These are phyloP conservation scores for Lagorchestes hirsutus DNA, from an alignment of 2,797 vertebrate genomes.

Conservation along the genomic window DNA sequence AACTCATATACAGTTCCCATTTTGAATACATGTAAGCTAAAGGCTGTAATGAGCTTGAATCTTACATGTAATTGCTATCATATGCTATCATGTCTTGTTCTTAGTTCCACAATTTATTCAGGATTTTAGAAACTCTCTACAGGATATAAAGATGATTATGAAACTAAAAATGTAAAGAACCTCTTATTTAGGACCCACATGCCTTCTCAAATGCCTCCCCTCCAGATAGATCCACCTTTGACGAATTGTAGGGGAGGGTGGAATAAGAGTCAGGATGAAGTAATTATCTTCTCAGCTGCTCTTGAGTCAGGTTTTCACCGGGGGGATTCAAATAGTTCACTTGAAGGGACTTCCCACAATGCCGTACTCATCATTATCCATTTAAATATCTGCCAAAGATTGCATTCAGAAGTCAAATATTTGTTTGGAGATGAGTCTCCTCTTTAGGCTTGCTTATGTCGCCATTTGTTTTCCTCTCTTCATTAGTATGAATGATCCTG, in stretches of 20 bases:
- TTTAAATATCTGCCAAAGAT: not conserved
- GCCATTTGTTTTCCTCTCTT: not conserved
- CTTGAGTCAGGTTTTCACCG: not conserved
- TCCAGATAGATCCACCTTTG: not conserved
- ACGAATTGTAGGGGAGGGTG: not conserved
- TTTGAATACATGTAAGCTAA: not conserved
- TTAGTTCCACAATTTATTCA: not conserved
- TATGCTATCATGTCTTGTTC: not conserved
- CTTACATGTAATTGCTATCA: not conserved
- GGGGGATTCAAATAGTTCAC: not conserved
- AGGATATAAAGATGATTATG: not conserved
- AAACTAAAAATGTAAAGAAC: not conserved
- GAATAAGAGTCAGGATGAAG: not conserved
- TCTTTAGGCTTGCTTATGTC: not conserved
- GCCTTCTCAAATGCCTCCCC: not conserved
- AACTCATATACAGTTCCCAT: not conserved
- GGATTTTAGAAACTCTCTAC: not conserved
- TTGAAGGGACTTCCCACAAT: not conserved
- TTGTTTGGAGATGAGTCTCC: not conserved
- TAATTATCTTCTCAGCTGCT: not conserved
- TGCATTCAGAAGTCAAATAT: not conserved
- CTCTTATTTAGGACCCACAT: not conserved
- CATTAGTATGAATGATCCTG: not conserved
- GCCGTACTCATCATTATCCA: not conserved
- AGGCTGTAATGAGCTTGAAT: conserved; percentile 10